Percentiles rank a stretch among this genome's conserved stretches.
These are phyloP conservation scores for Anarsia innoxiella DNA, from an alignment of 2,888 invertebrate genomes.

Conservation along the genomic window DNA sequence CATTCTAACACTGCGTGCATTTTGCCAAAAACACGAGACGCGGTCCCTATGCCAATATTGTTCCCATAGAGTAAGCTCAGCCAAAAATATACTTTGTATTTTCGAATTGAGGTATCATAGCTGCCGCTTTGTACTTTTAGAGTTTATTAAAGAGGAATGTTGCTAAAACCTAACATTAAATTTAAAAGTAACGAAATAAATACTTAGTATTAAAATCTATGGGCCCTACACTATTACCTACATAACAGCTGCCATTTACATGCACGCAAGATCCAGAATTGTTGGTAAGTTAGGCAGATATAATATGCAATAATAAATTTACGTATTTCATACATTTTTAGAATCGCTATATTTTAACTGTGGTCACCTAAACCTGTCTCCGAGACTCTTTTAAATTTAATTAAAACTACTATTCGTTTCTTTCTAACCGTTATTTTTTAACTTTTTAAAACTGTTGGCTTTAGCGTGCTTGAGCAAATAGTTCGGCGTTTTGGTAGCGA, in stretches of 20 bases:
- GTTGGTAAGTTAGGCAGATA: slow-evolving; percentile 20
- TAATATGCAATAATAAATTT: slow-evolving; percentile 1
- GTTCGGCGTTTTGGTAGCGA: too few species aligned
- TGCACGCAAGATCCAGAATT: slow-evolving; percentile 45
- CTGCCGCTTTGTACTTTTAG: slow-evolving; percentile 59
- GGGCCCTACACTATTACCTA: slow-evolving; percentile 26
- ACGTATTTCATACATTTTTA: slow-evolving; percentile 1
- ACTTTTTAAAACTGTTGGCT: background rate
- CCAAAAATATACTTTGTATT: slow-evolving; percentile 4
- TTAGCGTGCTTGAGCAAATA: too few species aligned
- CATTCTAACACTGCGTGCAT: slow-evolving; percentile 47
- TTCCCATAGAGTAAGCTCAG: slow-evolving; percentile 68
- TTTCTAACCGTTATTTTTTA: background rate
- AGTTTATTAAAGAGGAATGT: slow-evolving; percentile 33
- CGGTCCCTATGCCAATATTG: slow-evolving; percentile 58
- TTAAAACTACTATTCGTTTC: slow-evolving; percentile 1
- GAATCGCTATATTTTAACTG: slow-evolving; percentile 11
- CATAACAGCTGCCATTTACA: slow-evolving; percentile 55
- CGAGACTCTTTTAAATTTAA: slow-evolving; percentile 2
- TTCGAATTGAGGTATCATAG: slow-evolving; percentile 37
- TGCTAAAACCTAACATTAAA: slow-evolving; percentile 23
- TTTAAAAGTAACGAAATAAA: slow-evolving; percentile 26
- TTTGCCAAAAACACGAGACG: slow-evolving; percentile 36
- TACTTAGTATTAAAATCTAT: slow-evolving; percentile 29
- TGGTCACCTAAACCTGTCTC: slow-evolving; percentile 26